Percentiles rank a stretch among this genome's conserved stretches.
These are phyloP conservation scores for Tryphoninae sp. DNA, from an alignment of 2,888 invertebrate genomes.

Conservation along the genomic window DNA sequence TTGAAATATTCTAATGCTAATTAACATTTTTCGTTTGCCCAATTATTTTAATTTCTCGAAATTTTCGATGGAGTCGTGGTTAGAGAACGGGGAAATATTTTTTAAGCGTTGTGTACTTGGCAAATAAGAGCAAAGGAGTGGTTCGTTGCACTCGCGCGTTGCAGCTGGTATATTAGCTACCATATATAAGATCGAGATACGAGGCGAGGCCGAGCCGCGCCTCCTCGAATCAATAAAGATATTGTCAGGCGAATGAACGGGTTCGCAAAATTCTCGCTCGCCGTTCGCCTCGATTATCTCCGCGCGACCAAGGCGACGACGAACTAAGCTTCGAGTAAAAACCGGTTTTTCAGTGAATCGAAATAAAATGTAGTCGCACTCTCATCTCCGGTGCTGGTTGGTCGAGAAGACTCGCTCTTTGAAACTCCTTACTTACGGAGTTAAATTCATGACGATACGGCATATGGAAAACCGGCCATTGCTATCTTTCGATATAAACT, in stretches of 20 bases:
- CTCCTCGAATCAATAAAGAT: slow-evolving; percentile 58
- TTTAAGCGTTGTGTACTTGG: background rate
- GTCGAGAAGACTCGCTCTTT: slow-evolving; percentile 35
- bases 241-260: slow-evolving; percentile 59
- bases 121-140: background rate
- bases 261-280: slow-evolving; percentile 34
- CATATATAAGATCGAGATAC: slow-evolving; percentile 35
- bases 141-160: slow-evolving; percentile 41
- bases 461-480: slow-evolving; percentile 57
- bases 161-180: slow-evolving; percentile 30
- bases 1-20: background rate
- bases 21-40: background rate
- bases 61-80: background rate
- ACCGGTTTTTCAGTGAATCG: slow-evolving; percentile 55
- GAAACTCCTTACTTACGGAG: slow-evolving; percentile 9
- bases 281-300: slow-evolving; percentile 15
- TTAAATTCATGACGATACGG: slow-evolving; percentile 47
- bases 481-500: slow-evolving; percentile 44
- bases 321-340: slow-evolving; percentile 32
- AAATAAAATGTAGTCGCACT: slow-evolving; percentile 48
- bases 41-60: background rate
- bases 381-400: slow-evolving; percentile 50
- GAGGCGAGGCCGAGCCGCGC: slow-evolving; percentile 43
- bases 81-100: background rate
- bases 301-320: slow-evolving; percentile 17